A percentile compares a stretch with the other conserved stretches of the same genome.
phyloP scores from a whole-genome alignment of 1,140 invertebrate genomes.

The Calephelis nemesis region DNA sequence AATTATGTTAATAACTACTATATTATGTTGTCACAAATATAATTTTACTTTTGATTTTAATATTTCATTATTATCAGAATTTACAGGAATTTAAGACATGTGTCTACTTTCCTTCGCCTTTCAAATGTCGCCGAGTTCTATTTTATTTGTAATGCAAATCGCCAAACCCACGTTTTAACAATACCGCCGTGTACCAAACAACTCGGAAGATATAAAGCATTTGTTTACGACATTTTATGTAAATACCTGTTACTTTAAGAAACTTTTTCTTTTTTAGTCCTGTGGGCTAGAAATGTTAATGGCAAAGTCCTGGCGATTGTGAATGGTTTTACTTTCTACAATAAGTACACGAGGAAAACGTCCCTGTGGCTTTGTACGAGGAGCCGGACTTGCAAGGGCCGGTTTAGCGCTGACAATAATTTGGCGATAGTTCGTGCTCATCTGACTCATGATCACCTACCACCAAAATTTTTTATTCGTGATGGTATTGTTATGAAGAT shows the following conservation, averaged over 20 bases:
- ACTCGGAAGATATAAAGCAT: too few species aligned
- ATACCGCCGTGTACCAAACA: too few species aligned
- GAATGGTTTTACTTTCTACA: conserved; percentile 36
- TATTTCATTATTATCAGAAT: too few species aligned
- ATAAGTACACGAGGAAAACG: conserved; percentile 8
- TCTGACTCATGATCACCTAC: conserved; percentile 27
- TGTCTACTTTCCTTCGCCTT: too few species aligned
- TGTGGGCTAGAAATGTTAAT: conserved; percentile 31
- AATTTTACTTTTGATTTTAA: background rate
- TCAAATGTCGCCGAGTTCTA: too few species aligned
- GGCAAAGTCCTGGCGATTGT: conserved; percentile 27
- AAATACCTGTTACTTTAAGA: too few species aligned
- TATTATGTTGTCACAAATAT: background rate
- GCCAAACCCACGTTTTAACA: too few species aligned
- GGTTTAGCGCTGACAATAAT: conserved; percentile 16
- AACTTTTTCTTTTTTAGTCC: conserved; percentile 34
- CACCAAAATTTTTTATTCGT: conserved; percentile 18
- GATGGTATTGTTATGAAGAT: conserved; percentile 10
- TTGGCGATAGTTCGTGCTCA: conserved; percentile 2
- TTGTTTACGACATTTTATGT: too few species aligned
- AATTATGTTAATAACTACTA: background rate
- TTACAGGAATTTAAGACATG: too few species aligned
- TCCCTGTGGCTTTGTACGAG: conserved; percentile 24
- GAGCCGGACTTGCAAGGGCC: conserved; percentile 19
- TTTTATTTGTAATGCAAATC: too few species aligned